Conservation (phyloP, 35 echinoderm and acorn worm genomes). For the Amphiura filiformis region DNA sequence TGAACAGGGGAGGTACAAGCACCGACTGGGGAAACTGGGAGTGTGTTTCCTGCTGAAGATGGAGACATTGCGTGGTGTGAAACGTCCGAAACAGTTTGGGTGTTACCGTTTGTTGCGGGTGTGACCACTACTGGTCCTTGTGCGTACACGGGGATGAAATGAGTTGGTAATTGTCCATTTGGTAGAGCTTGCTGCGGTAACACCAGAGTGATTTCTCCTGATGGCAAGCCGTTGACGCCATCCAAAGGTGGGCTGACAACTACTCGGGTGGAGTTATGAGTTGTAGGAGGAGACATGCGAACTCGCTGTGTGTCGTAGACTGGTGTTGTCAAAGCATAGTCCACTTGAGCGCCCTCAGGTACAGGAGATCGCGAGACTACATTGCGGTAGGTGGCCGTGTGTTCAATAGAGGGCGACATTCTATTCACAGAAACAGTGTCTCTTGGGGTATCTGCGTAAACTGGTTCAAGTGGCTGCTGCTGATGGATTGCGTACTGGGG, state of each 20-base stretch:
- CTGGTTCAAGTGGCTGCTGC: neutral
- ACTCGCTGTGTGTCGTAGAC: no score
- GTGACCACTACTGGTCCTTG: neutral
- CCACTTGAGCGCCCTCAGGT: no score
- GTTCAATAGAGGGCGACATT: no score
- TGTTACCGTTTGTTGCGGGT: neutral
- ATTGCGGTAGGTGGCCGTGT: no score
- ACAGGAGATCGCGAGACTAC: no score
- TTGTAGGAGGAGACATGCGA: no score
- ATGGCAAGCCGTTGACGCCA: neutral
- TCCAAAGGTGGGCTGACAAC: no score
- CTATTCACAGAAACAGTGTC: no score
- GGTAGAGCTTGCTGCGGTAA: slow-evolving; percentile 55
- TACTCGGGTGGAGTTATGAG: no score
- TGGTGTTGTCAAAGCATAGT: no score
- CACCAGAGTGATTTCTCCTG: slow-evolving; percentile 44
- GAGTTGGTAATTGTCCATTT: slow-evolving; percentile 66
- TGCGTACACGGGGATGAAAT: slow-evolving; percentile 78
- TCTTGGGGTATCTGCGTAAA: no score
- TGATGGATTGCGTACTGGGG: neutral
- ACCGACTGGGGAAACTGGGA: neutral
- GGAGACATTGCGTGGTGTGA: neutral
- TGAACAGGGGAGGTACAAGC: neutral
- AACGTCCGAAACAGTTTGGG: neutral
- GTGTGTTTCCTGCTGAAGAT: neutral